Conservation (phyloP, 2,797 vertebrate genomes). For the Nothura maculosa region DNA sequence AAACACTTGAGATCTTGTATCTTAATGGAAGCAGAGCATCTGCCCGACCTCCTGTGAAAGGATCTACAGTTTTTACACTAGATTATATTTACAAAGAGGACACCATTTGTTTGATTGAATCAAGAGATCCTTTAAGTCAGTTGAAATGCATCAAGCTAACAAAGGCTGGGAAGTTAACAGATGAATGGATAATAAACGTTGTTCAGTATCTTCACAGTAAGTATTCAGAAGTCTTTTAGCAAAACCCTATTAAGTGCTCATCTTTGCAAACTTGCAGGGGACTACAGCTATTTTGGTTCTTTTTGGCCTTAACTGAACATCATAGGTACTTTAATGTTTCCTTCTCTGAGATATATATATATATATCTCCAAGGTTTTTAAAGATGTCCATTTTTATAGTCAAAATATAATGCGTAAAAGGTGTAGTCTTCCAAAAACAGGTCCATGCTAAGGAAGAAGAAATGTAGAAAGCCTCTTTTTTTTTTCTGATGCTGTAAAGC, state of each 20-base stretch:
- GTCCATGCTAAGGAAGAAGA: neutral
- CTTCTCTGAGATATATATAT: neutral
- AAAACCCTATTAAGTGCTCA: neutral
- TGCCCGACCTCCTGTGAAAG: constrained; percentile 81
- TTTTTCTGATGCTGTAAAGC: neutral
- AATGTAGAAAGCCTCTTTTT: neutral
- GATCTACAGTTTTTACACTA: constrained; percentile 87
- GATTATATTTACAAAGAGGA: constrained; percentile 91
- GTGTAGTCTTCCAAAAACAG: neutral
- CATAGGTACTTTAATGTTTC: neutral
- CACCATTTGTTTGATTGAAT: constrained; percentile 91
- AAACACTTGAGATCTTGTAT: constrained; percentile 86
- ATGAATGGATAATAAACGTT: constrained; percentile 87
- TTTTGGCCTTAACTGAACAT: neutral
- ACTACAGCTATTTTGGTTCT: neutral
- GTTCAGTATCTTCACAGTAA: constrained; percentile 91
- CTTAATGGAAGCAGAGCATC: constrained; percentile 90
- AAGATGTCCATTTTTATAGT: neutral
- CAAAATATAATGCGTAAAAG: neutral
- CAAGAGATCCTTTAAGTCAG: constrained; percentile 86
- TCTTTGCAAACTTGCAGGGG: neutral
- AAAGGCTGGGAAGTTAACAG: constrained; percentile 83
- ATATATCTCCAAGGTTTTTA: neutral
- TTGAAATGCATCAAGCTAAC: constrained; percentile 89
- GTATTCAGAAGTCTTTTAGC: constrained; percentile 46